These are phyloP conservation scores for Gephyroberyx darwinii DNA, from an alignment of 2,797 vertebrate genomes.

Conservation along the genomic window DNA sequence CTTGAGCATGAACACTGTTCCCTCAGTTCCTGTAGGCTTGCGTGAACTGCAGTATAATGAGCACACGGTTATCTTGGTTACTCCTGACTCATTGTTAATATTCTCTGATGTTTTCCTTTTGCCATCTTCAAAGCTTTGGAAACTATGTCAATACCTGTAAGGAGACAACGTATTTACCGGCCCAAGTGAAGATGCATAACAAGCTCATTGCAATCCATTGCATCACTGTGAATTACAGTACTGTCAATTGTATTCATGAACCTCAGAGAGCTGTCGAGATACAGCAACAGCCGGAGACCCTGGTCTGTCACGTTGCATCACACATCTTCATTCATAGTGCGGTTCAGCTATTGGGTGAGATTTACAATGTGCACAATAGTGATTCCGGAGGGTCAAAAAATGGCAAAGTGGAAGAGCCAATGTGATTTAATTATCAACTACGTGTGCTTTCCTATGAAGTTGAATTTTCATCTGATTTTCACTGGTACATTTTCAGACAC, in stretches of 20 bases:
- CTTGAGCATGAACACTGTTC: slow-evolving; percentile 10
- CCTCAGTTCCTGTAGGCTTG: slow-evolving; percentile 14
- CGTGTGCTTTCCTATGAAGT: not conserved
- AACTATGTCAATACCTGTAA: slow-evolving; percentile 76
- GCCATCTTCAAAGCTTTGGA: slow-evolving; percentile 72
- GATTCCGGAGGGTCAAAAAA: not conserved
- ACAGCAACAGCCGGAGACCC: slow-evolving; percentile 19
- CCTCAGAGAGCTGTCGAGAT: slow-evolving; percentile 38
- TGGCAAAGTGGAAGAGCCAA: slow-evolving; percentile 6
- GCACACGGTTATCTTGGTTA: slow-evolving; percentile 38
- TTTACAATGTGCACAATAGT: not conserved
- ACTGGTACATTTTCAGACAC: not conserved
- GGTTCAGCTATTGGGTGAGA: slow-evolving; percentile 5
- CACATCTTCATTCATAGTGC: slow-evolving; percentile 5
- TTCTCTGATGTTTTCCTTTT: slow-evolving; percentile 61
- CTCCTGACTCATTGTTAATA: slow-evolving; percentile 28
- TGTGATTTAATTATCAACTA: not conserved
- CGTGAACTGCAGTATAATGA: slow-evolving; percentile 43
- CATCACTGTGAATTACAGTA: slow-evolving; percentile 70
- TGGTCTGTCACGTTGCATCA: slow-evolving; percentile 36
- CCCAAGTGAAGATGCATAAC: slow-evolving; percentile 62
- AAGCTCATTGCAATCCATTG: slow-evolving; percentile 71
- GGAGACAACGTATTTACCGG: slow-evolving; percentile 69
- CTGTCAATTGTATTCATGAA: slow-evolving; percentile 63
- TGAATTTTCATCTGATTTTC: not conserved